Base-by-base conservation (phyloP, 2,797 vertebrate species). In the Diceros bicornis region DNA sequence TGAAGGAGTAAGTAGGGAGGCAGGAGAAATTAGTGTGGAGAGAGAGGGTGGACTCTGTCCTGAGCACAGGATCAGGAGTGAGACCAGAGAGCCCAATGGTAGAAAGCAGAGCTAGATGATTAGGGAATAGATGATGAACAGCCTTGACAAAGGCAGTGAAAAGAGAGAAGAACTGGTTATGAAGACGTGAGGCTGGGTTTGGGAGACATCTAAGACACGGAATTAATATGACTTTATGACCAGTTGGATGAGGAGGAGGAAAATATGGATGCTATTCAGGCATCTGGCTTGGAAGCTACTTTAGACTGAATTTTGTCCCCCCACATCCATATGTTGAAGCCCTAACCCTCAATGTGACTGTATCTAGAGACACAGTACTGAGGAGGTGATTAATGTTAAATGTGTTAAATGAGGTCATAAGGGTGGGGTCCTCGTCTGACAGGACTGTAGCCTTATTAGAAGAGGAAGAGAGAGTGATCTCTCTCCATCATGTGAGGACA, bases 371-470 rank as follows among this genome's bases (percentile, higher is more conserved):
- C 10, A 95, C 62, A 32, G 32, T 62, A 82, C 82, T 82, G 66
- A 89, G 13, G 52, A 90, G 20, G 14, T 41, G 95, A 79, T 79
- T 95, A 62, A 55, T 72, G 32, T 71, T 78, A 68, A 83, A 75
- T 68, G 57, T 84, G 93, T 94, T 77, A 84, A 93, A 78, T 68
- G 50, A 59, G 47, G 7, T 82, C 72, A 32, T 57, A 71, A 52
- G 23, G 6, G 6, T 82, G 66, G 50, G 37, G 25, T 6, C 11
- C 29, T 82, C 75, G 32, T 59, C 62, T 13, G 2, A 47, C 62
- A 78, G 62, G 50, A 14, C 29, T 44, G 6, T 44, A 17, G 18
- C 23, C 55, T 92, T 88, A 18, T 69, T 37, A 34, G 47, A 89
- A 52, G 87, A 59, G 37, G 47, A 41, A 55, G 64, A 71, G 59